phyloP scores from a whole-genome alignment of 2,113 vertebrate species.

The Albula goreensis region DNA sequence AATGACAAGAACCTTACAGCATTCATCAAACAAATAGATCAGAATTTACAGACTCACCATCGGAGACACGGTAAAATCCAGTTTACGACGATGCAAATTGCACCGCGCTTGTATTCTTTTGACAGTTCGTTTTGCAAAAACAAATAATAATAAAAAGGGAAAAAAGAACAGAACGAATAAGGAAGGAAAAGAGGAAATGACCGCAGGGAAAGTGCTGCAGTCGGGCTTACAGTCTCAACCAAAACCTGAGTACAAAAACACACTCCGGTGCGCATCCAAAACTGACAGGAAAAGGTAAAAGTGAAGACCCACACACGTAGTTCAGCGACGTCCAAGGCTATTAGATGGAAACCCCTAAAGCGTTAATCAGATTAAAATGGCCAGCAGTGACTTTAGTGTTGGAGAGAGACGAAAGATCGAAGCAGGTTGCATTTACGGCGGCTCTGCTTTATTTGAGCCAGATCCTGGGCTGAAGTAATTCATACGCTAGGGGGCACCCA shows the following conservation, averaged over 20 bases:
- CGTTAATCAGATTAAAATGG: slow-evolving; percentile 88
- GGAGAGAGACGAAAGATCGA: slow-evolving; percentile 78
- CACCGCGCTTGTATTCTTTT: neutral
- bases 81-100: slow-evolving; percentile 25
- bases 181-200: slow-evolving; percentile 48
- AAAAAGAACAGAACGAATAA: neutral
- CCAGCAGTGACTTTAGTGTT: slow-evolving; percentile 84
- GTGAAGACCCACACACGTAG: slow-evolving; percentile 63
- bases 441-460: slow-evolving; percentile 87
- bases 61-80: slow-evolving; percentile 43
- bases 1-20: slow-evolving; percentile 4
- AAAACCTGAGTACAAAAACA: slow-evolving; percentile 57
- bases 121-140: slow-evolving; percentile 54
- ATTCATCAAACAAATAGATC: slow-evolving; percentile 38
- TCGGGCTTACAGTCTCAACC: slow-evolving; percentile 56
- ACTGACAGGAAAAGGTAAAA: slow-evolving; percentile 47
- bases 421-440: slow-evolving; percentile 89
- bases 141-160: no score
- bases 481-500: slow-evolving; percentile 86
- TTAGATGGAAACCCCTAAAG: slow-evolving; percentile 79
- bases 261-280: slow-evolving; percentile 62
- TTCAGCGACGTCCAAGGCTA: slow-evolving; percentile 74
- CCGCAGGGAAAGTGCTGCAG: slow-evolving; percentile 50
- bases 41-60: slow-evolving; percentile 66
- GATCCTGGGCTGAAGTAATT: slow-evolving; percentile 79